A percentile compares a stretch with the other conserved stretches of the same genome.
Conservation (phyloP, 2,797 vertebrate species). For the Gila robusta region DNA sequence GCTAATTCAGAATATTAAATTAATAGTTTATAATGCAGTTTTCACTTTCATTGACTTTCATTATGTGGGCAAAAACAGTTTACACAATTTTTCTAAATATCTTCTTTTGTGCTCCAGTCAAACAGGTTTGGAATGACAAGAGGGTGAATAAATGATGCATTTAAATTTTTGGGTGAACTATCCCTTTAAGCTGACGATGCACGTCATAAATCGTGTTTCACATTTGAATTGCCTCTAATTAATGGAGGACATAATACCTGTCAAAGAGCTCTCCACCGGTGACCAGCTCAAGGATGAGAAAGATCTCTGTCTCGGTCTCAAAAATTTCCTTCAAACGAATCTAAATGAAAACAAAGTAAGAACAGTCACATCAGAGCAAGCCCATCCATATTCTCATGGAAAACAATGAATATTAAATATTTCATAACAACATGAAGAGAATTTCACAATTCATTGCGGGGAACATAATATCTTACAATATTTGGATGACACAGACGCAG, state of each 20-base stretch:
- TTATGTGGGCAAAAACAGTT: background rate
- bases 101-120: background rate
- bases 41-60: background rate
- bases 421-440: constrained; percentile 15
- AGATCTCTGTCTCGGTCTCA: constrained; percentile 86
- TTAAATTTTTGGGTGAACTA: background rate
- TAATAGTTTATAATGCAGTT: background rate
- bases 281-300: constrained; percentile 88
- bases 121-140: background rate
- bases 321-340: constrained; percentile 93
- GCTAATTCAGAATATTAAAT: background rate
- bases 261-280: constrained; percentile 92
- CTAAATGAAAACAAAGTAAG: constrained; percentile 66
- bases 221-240: background rate
- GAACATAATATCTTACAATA: constrained; percentile 81
- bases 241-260: constrained; percentile 75
- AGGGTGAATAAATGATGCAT: background rate
- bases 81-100: background rate
- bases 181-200: background rate
- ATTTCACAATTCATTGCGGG: background rate
- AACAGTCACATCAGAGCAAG: constrained; percentile 9
- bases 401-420: constrained; percentile 10
- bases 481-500: constrained; percentile 89
- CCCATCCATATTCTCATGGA: background rate
- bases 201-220: background rate